Evolutionary conservation across 2,888 invertebrate genomes (phyloP), one percentile per base, ranked within the genome.

Genomic region (Melinaea menophilus): DNA sequence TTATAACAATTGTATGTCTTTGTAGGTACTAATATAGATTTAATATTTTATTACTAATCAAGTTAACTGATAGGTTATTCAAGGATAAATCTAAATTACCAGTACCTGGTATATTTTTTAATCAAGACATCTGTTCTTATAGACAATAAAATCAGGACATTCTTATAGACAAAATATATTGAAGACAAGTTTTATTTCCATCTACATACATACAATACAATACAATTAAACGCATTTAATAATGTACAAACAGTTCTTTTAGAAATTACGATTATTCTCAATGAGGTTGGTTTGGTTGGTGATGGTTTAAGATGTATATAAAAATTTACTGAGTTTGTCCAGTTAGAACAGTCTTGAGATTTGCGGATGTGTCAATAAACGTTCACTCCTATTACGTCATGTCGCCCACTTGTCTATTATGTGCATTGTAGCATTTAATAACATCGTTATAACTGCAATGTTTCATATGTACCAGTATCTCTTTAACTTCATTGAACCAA

Each of bases 321-420:
- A 37, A 37, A 37, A 37, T 37, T 9, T 9, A 5, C 9, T 41
- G 41, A 7, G 7, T 22, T 22, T 22, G 22, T 22, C 22, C 9
- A 41, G 9, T 41, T 41, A 31, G 9, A 22, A 5, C 51, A 51
- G 51, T 31, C 2, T 13, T 51, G 12, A 51, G 51, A 51, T 31
- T 51, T 51, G 51, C 51, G 51, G 51, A 51, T 51, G 51, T 51
- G 51, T 51, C 11, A 51, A 51, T 31, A 51, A 31, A 51, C 37
- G 37, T 11, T 41, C 11, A 41, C 41, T 51, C 0, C 31, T 31
- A 51, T 31, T 31, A 51, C 51, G 51, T 51, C 51, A 51, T 31
- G 51, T 11, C 51, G 51, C 51, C 51, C 31, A 51, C 51, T 31
- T 31, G 41, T 31, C 11, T 51, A 51, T 51, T 51, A 51, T 51